These are phyloP conservation scores for Apocheima hispidaria DNA, from an alignment of 2,888 invertebrate species.

Conservation along the genomic window DNA sequence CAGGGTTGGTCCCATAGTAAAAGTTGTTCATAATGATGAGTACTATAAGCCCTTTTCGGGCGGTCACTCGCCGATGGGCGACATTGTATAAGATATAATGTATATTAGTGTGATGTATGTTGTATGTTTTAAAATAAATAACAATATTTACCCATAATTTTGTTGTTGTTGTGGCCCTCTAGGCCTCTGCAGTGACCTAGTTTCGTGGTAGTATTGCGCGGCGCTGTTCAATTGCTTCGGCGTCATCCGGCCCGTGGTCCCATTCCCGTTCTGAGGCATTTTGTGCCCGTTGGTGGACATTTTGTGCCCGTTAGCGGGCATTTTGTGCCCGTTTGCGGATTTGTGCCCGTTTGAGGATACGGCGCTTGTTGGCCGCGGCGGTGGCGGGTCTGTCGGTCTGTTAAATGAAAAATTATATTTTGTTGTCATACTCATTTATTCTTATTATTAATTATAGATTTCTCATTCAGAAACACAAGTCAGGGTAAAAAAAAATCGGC, in stretches of 20 bases:
- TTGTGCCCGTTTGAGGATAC: slow-evolving; percentile 27
- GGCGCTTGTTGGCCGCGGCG: slow-evolving; percentile 46
- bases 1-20: too few species aligned
- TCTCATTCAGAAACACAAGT: too few species aligned
- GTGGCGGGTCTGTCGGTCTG: slow-evolving; percentile 61
- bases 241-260: slow-evolving; percentile 55
- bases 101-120: too few species aligned
- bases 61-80: too few species aligned
- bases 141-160: slow-evolving; percentile 67
- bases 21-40: too few species aligned
- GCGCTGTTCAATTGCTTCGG: slow-evolving; percentile 64
- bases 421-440: not conserved
- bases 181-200: slow-evolving; percentile 88
- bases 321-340: not conserved
- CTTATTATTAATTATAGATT: too few species aligned
- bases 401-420: not conserved
- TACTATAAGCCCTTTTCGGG: too few species aligned
- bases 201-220: slow-evolving; percentile 85
- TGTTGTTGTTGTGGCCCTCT: slow-evolving; percentile 49
- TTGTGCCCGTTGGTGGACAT: slow-evolving; percentile 26
- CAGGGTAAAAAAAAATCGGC: too few species aligned
- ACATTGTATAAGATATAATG: too few species aligned
- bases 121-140: not conserved
- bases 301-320: slow-evolving; percentile 19
- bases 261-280: slow-evolving; percentile 40